These are phyloP conservation scores for Onychostoma macrolepis DNA, from an alignment of 2,113 vertebrate species.

Conservation along the genomic window DNA sequence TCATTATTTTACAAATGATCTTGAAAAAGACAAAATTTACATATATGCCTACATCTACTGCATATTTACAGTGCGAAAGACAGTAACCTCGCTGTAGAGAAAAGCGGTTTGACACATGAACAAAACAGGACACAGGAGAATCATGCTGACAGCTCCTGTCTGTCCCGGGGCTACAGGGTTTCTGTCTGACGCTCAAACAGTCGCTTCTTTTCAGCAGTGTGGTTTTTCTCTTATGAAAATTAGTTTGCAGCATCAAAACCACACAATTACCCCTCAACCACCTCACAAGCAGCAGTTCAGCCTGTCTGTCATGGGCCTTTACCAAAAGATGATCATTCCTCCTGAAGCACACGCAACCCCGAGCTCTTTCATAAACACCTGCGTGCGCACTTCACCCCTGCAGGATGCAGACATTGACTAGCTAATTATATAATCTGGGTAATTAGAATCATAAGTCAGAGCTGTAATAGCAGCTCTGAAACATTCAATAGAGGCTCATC, in stretches of 20 bases:
- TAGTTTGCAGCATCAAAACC: conserved; percentile 53
- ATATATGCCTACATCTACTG: neutral
- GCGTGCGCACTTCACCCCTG: conserved; percentile 45
- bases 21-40: neutral
- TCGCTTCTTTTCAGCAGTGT: conserved; percentile 39
- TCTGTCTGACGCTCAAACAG: conserved; percentile 51
- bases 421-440: conserved; percentile 58
- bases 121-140: conserved; percentile 45
- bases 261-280: conserved; percentile 57
- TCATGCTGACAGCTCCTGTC: conserved; percentile 44
- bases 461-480: conserved; percentile 58
- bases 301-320: conserved; percentile 51
- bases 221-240: conserved; percentile 54
- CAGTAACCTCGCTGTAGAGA: neutral
- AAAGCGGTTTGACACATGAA: conserved; percentile 31
- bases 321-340: conserved; percentile 47
- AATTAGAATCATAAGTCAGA: conserved; percentile 60
- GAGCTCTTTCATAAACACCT: conserved; percentile 38
- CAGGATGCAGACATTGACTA: conserved; percentile 53
- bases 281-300: conserved; percentile 52
- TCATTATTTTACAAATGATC: neutral
- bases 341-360: conserved; percentile 26
- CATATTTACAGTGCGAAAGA: neutral
- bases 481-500: conserved; percentile 58
- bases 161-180: conserved; percentile 42